A percentile compares a stretch with the other conserved stretches of the same genome.
These are phyloP conservation scores for Gryllus bimaculatus DNA, from an alignment of 1,140 invertebrate species.

Conservation along the genomic window DNA sequence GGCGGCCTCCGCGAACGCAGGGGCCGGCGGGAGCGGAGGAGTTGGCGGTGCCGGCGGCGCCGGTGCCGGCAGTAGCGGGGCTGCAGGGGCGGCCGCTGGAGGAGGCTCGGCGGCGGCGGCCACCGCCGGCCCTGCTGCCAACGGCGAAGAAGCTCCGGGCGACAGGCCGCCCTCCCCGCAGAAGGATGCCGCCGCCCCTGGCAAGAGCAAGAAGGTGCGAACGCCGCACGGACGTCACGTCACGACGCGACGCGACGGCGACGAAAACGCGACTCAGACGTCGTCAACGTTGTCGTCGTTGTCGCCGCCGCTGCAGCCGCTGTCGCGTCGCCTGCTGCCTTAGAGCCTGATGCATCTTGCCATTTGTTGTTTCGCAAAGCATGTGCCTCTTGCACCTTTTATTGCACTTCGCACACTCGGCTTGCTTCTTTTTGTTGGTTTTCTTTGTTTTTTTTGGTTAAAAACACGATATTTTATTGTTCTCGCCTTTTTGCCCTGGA, in stretches of 20 bases:
- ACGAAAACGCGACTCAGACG: too few relatives aligned
- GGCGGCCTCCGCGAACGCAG: neutral
- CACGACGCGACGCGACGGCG: too few relatives aligned
- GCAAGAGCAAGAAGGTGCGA: conserved; percentile 25
- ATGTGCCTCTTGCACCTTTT: neutral
- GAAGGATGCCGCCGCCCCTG: conserved; percentile 15
- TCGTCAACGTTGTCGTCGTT: too few relatives aligned
- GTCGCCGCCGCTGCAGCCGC: neutral
- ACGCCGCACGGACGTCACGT: neutral
- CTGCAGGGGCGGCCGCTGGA: neutral
- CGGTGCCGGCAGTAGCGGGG: conserved; percentile 8
- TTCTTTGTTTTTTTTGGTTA: neutral
- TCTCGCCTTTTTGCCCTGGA: neutral
- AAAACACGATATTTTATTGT: too few relatives aligned
- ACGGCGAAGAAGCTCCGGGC: conserved; percentile 8
- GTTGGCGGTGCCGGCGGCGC: neutral
- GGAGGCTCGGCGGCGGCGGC: too few relatives aligned
- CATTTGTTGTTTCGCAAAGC: neutral
- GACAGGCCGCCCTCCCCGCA: conserved; percentile 17
- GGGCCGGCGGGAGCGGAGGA: neutral
- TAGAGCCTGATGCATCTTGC: neutral
- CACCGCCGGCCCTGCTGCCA: conserved; percentile 14
- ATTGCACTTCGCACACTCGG: neutral
- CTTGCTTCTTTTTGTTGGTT: neutral
- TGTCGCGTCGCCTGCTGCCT: too few relatives aligned